Conservation (phyloP, 2,888 invertebrate species). For the Atethmia centrago region DNA sequence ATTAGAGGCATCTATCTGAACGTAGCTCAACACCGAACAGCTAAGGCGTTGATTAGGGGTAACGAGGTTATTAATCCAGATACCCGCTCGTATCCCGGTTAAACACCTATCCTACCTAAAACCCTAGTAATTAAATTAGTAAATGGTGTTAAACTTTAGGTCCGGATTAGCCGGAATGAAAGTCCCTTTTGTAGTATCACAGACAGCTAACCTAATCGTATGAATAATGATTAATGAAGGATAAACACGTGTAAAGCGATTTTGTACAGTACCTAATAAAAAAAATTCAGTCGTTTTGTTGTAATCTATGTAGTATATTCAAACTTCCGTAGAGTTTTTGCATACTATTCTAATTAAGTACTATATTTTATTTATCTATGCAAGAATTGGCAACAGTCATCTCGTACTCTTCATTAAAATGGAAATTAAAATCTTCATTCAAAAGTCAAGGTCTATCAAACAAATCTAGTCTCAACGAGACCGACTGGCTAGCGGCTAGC, state of each 20-base stretch:
- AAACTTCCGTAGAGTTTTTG: background rate
- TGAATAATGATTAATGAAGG: too few relatives aligned
- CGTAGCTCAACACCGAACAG: background rate
- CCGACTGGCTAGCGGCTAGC: constrained; percentile 18
- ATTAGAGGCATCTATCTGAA: background rate
- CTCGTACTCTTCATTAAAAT: constrained; percentile 5
- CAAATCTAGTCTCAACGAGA: constrained; percentile 38
- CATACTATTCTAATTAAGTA: background rate
- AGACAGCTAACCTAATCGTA: background rate
- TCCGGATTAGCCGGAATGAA: background rate
- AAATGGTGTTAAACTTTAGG: background rate
- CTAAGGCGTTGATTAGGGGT: constrained; percentile 5
- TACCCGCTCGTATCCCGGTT: background rate
- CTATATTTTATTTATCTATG: background rate
- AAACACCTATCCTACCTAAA: background rate
- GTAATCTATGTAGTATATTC: background rate
- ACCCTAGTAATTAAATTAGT: background rate
- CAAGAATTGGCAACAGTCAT: background rate
- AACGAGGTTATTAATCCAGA: constrained; percentile 11
- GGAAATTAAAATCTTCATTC: constrained; percentile 7
- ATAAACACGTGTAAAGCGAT: background rate
- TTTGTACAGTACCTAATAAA: background rate
- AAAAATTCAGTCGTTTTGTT: background rate
- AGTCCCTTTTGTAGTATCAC: background rate
- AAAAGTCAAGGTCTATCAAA: constrained; percentile 55